phyloP scores from a whole-genome alignment of 2,888 invertebrate genomes.

The Lordiphosa andalusiaca region DNA sequence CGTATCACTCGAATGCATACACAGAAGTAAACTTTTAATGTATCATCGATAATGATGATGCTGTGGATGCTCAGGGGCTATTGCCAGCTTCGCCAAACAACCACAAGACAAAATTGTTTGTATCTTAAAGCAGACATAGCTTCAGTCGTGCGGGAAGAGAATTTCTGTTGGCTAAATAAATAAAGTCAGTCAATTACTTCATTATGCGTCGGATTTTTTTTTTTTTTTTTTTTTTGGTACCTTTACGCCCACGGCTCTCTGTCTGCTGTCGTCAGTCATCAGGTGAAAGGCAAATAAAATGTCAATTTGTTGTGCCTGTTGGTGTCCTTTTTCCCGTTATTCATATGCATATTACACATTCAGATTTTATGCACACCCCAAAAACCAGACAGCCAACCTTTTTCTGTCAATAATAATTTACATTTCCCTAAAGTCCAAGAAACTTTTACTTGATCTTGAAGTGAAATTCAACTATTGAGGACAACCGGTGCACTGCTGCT shows the following conservation, averaged over 20 bases:
- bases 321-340: conserved; percentile 69
- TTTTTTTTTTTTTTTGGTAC: conserved; percentile 7
- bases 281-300: conserved; percentile 74
- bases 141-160: conserved; percentile 11
- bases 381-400: conserved; percentile 50
- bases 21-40: conserved; percentile 56
- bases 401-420: conserved; percentile 69
- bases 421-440: conserved; percentile 34
- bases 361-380: conserved; percentile 62
- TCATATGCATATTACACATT: conserved; percentile 69
- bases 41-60: conserved; percentile 39
- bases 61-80: not conserved
- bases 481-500: conserved; percentile 32
- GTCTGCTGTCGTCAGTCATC: conserved; percentile 56
- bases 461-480: conserved; percentile 37
- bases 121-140: conserved; percentile 33
- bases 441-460: conserved; percentile 29
- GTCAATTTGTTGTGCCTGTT: too few species aligned
- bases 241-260: conserved; percentile 14
- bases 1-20: conserved; percentile 57
- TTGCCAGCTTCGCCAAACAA: conserved; percentile 6
- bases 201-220: conserved; percentile 36
- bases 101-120: conserved; percentile 33
- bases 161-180: conserved; percentile 32
- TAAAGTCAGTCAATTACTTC: conserved; percentile 51